A percentile compares a stretch with the other conserved stretches of the same genome.
These are phyloP conservation scores for Laticauda colubrina DNA, from an alignment of 2,113 vertebrate genomes.

Conservation along the genomic window DNA sequence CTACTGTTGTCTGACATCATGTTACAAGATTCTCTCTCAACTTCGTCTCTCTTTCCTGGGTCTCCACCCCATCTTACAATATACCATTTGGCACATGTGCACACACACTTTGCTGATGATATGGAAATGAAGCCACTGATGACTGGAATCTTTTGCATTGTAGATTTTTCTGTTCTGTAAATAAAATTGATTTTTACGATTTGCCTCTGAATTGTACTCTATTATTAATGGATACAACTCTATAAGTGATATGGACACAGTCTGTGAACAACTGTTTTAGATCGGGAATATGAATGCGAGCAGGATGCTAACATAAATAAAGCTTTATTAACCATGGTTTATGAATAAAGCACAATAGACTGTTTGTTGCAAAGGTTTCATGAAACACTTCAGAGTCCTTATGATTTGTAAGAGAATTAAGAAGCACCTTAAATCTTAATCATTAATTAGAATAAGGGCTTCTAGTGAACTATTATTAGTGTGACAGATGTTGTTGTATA, in stretches of 20 bases:
- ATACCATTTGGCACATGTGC: not conserved
- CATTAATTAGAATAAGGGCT: not conserved
- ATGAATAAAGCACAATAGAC: not conserved
- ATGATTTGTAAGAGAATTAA: not conserved
- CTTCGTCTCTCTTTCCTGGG: not conserved
- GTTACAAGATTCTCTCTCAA: constrained; percentile 24
- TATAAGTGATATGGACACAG: not conserved
- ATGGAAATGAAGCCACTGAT: not conserved
- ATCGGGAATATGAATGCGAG: not conserved
- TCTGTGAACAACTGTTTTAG: not conserved
- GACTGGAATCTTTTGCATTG: constrained; percentile 23
- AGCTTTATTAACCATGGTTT: not conserved
- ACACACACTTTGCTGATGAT: constrained; percentile 21
- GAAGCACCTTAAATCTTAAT: not conserved
- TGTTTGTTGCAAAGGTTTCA: not conserved
- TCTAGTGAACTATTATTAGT: not conserved
- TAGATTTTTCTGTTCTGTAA: constrained; percentile 54
- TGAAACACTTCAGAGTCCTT: not conserved
- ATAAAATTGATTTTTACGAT: constrained; percentile 58
- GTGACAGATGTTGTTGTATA: not conserved
- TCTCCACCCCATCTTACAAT: not conserved
- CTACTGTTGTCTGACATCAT: constrained; percentile 28
- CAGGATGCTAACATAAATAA: not conserved
- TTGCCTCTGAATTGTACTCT: constrained; percentile 34
- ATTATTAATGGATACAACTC: not conserved